Evolutionary conservation across 1,140 invertebrate genomes (phyloP).

Genomic region (Geopemphigus sp.): DNA sequence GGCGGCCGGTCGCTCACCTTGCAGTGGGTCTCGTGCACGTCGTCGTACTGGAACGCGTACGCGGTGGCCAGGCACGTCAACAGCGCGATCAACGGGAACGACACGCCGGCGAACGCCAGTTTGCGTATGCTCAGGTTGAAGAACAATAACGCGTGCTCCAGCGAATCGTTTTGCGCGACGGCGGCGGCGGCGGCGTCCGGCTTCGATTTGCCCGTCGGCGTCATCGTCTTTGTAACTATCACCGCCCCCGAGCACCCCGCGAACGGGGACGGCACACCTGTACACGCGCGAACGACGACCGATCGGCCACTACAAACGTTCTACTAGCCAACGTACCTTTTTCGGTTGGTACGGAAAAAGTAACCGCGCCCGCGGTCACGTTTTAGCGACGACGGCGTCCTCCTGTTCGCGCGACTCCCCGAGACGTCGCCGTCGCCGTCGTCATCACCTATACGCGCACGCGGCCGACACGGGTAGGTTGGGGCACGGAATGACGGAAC

Average conservation of each 20-base stretch:
- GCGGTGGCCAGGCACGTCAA: slow-evolving; percentile 82
- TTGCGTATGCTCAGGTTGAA: slow-evolving; percentile 61
- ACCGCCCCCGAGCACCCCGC: too few species aligned
- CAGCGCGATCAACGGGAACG: slow-evolving; percentile 75
- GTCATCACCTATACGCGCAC: too few species aligned
- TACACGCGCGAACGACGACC: too few species aligned
- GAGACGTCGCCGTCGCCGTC: not conserved
- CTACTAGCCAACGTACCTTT: too few species aligned
- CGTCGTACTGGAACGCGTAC: slow-evolving; percentile 83
- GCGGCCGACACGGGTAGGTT: too few species aligned
- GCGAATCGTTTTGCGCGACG: not conserved
- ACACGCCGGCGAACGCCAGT: slow-evolving; percentile 76
- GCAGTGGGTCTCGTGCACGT: slow-evolving; percentile 90
- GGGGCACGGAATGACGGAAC: not conserved
- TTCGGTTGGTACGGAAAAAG: too few species aligned
- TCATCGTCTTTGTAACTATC: too few species aligned
- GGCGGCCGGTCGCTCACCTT: slow-evolving; percentile 63
- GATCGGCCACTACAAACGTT: too few species aligned
- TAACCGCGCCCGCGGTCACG: too few species aligned
- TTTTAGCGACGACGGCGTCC: too few species aligned
- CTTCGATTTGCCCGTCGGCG: not conserved
- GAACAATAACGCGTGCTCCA: slow-evolving; percentile 53
- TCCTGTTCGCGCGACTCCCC: not conserved
- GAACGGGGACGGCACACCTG: too few species aligned
- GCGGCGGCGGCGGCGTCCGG: not conserved